Evolutionary conservation across 2,797 vertebrate species (phyloP).

Genomic region (Hylomyscus alleni): DNA sequence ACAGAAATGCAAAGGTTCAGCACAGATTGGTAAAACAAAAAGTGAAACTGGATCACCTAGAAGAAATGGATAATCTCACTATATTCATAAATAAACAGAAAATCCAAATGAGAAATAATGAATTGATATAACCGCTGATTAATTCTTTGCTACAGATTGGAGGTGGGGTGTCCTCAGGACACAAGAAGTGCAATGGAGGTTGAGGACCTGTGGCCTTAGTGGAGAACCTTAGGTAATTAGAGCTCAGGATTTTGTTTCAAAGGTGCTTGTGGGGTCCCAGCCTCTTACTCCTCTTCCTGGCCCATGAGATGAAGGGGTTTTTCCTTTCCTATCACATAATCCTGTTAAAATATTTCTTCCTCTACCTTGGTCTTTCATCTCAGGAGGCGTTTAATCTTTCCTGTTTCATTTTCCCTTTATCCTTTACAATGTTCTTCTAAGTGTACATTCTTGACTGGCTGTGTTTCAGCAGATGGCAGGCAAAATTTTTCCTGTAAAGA

Average conservation of each 20-base stretch:
- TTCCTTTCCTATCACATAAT: neutral
- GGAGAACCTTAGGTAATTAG: neutral
- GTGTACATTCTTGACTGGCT: neutral
- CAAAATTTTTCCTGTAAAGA: neutral
- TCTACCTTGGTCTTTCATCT: neutral
- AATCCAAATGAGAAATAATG: neutral
- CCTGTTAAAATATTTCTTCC: neutral
- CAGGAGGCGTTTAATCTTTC: neutral
- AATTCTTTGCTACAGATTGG: neutral
- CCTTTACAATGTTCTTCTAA: neutral
- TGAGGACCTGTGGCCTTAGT: neutral
- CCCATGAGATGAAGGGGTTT: neutral
- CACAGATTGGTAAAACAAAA: neutral
- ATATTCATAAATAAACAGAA: neutral
- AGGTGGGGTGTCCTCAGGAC: neutral
- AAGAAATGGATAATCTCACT: neutral
- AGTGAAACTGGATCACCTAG: neutral
- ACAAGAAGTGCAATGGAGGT: neutral
- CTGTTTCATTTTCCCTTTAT: neutral
- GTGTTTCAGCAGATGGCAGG: slow-evolving; percentile 60
- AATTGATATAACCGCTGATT: neutral
- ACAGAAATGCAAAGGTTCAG: neutral
- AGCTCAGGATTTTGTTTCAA: neutral
- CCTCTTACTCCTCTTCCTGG: neutral
- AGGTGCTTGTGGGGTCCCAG: neutral